phyloP scores from a whole-genome alignment of 2,888 invertebrate species.

The Cephalotes varians region DNA sequence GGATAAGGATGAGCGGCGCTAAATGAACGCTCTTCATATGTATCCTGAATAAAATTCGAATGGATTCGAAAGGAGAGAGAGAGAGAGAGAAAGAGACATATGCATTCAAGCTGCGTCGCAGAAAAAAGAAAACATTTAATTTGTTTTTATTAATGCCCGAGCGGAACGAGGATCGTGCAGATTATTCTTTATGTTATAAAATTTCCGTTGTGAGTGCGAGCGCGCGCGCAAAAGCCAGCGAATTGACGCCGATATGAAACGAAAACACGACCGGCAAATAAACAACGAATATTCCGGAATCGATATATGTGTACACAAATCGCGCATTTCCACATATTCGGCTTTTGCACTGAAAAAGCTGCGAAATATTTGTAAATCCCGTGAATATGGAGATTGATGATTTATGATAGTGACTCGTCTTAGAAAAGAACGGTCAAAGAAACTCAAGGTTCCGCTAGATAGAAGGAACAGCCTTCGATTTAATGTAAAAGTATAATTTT shows the following conservation, averaged over 20 bases:
- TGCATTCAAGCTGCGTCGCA: background rate
- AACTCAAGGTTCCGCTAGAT: constrained; percentile 46
- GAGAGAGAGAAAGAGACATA: background rate
- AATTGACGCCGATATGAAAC: constrained; percentile 26
- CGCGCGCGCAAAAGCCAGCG: background rate
- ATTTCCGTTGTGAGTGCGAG: background rate
- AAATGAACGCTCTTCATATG: background rate
- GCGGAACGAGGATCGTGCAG: background rate
- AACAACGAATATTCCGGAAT: constrained; percentile 31
- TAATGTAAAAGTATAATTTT: constrained; percentile 63
- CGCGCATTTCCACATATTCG: constrained; percentile 11
- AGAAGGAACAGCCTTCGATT: background rate
- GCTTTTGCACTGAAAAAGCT: background rate
- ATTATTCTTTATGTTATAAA: constrained; percentile 37
- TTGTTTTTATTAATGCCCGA: constrained; percentile 18
- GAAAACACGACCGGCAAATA: constrained; percentile 42
- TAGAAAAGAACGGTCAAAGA: constrained; percentile 13
- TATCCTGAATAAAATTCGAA: constrained; percentile 14
- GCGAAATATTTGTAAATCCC: constrained; percentile 36
- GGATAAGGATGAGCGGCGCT: background rate
- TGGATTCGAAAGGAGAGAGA: background rate
- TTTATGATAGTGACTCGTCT: background rate
- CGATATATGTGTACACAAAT: constrained; percentile 37
- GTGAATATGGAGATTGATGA: constrained; percentile 17
- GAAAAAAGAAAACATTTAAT: background rate